Evolutionary conservation across 2,797 vertebrate genomes (phyloP), one percentile per base, ranked within the genome.

Genomic region (Lindbergichthys nudifrons): DNA sequence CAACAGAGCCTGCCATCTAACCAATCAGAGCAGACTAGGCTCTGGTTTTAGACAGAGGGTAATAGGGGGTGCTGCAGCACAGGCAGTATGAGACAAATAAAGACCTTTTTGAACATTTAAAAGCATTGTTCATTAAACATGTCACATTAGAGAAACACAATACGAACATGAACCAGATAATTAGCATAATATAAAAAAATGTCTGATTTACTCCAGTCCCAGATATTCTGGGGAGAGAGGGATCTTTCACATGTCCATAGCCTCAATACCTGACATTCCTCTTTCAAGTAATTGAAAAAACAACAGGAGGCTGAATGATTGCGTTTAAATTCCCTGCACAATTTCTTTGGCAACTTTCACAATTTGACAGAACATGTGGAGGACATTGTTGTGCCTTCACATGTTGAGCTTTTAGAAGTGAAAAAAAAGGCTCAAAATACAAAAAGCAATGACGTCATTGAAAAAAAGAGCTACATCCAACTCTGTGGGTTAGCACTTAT

Each of bases 401-500:
- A 77, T 84, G 83, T 75, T 66, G 63, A 85, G 84, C 82, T 86
- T 90, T 86, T 41, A 85, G 26, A 62, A 65, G 73, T 75, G 45
- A 45, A 70, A 73, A 73, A 77, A 69, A 75, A 46, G 53, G 77
- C 71, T 73, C 0, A 5, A 4, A 53, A 84, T 89, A 87, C 75
- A 88, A 92, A 88, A 87, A 81, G 85, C 50, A 85, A 70, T 41
- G 47, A 81, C 73, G 76, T 82, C 73, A 65, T 70, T 56, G 65
- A 70, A 73, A 47, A 74, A 79, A 73, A 39, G 41, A 72, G 70
- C 70, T 70, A 64, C 59, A 73, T 80, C 66, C 74, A 71, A 81
- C 90, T 87, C 89, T 73, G 87, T 88, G 86, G 89, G 90, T 73
- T 85, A 85, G 84, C 89, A 87, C 88, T 91, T 91, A 80, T 65